Evolutionary conservation across 2,797 vertebrate species (phyloP), one percentile per base, ranked within the genome.

Genomic region (Xenops minutus): DNA sequence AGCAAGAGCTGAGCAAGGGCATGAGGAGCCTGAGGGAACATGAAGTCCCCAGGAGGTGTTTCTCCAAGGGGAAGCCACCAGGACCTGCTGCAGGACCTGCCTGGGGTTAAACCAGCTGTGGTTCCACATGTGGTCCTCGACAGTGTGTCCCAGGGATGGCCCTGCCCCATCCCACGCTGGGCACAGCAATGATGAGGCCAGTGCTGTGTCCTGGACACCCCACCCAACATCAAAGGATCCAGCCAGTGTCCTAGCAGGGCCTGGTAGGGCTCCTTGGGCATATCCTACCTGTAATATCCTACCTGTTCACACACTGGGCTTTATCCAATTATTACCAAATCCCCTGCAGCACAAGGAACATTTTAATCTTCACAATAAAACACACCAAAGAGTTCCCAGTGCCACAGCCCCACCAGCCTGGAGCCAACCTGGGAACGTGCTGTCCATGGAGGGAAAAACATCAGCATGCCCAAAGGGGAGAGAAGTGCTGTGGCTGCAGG

Each of bases 391-490:
- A 32, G 77, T 10, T 86, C 46, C 62, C 32, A n/a, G 26, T 27
- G 58, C 36, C 80, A 66, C 48, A 20, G 1, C 29, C 24, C 32
- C 55, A 36, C 1, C 3, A 80, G 30, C 46, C 32, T 7, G 51
- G 51, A 76, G 68, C 10, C 2, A 49, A 79, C 10, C 2, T 29
- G 67, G 43, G 43, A 26, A 15, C 0, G 1, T 27, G 46, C 36
- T 30, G 61, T 55, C 32, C n/a, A 8, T 13, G 48, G 32, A 72
- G 63, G 13, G 27, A 64, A 27, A 68, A 66, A 41, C 4, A 51
- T 0, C 20, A 15, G 7, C 0, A 0, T 26, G 51, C 55, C 16
- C 48, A 37, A 20, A 13, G 13, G 11, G 41, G 9, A 43, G 51
- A 19, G 6, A 48, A 32, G 41, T 13, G 16, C 39, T 2, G 0